A percentile compares a stretch with the other conserved stretches of the same genome.
phyloP scores from a whole-genome alignment of 2,113 vertebrate genomes.

The Tetrao urogallus region DNA sequence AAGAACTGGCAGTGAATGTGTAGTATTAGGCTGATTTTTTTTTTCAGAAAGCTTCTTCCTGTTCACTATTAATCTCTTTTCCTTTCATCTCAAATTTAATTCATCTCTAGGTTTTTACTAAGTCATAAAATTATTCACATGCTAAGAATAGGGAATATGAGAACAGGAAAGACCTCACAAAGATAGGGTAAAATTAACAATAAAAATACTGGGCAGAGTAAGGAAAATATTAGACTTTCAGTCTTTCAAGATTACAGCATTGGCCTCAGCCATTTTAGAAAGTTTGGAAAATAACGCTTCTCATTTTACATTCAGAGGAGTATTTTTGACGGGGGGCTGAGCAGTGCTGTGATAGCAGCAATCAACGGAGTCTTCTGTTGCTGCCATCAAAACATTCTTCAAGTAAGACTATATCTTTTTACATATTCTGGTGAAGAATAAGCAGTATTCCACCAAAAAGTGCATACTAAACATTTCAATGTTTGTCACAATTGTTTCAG shows the following conservation, averaged over 20 bases:
- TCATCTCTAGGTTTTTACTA: conserved; percentile 47
- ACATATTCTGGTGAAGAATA: not conserved
- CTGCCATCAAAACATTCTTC: not conserved
- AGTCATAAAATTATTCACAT: conserved; percentile 48
- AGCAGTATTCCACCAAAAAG: not conserved
- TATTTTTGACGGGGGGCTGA: not conserved
- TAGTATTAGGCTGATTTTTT: not conserved
- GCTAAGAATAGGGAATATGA: not conserved
- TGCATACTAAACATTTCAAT: not conserved
- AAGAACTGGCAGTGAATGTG: conserved; percentile 13
- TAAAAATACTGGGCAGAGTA: not conserved
- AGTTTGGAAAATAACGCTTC: not conserved
- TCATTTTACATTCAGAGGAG: not conserved
- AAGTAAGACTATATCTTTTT: not conserved
- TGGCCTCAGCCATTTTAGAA: not conserved
- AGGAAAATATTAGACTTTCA: not conserved
- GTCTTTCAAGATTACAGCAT: not conserved
- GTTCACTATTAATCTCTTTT: conserved; percentile 44
- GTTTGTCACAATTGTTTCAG: not conserved
- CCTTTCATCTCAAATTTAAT: conserved; percentile 56
- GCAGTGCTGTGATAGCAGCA: not conserved
- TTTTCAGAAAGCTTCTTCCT: conserved; percentile 16
- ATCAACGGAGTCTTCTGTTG: not conserved
- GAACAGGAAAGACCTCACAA: not conserved
- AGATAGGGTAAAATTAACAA: not conserved